Conservation (phyloP, 2,888 invertebrate genomes). For the Oxytorus armatus region DNA sequence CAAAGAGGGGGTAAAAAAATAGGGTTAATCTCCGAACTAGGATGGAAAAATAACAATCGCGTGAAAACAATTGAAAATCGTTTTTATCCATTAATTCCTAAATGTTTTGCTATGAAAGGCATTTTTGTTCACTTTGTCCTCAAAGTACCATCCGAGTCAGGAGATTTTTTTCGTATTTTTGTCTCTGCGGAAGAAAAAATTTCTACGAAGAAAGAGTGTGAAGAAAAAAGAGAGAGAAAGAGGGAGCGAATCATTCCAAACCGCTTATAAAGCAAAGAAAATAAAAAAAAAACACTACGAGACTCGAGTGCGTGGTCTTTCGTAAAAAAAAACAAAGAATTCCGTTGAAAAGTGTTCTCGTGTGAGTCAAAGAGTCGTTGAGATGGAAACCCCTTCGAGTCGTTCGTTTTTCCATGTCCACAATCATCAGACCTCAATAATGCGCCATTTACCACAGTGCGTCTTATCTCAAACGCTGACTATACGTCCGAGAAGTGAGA, state of each 20-base stretch:
- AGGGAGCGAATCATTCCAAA: background rate
- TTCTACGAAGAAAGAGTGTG: no score
- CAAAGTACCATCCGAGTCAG: no score
- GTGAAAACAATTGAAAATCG: no score
- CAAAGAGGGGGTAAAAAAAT: no score
- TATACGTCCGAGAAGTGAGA: conserved; percentile 40
- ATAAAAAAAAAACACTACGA: background rate
- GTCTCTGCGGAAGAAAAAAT: no score
- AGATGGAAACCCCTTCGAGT: background rate
- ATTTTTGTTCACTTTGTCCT: no score
- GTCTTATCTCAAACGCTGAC: conserved; percentile 52
- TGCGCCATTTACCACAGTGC: conserved; percentile 32
- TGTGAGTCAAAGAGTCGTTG: conserved; percentile 36
- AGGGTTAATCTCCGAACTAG: no score
- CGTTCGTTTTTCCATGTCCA: conserved; percentile 19
- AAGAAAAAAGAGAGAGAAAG: background rate
- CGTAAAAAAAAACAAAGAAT: conserved; percentile 51
- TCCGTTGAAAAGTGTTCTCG: conserved; percentile 44
- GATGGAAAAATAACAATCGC: no score
- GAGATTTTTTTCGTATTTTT: no score
- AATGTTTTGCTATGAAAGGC: no score
- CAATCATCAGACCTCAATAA: conserved; percentile 54
- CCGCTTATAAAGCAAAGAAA: conserved; percentile 2
- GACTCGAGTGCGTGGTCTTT: conserved; percentile 42
- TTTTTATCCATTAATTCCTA: no score